Evolutionary conservation across 2,888 invertebrate species (phyloP), one percentile per base, ranked within the genome.

Genomic region (Standfussiana lucernea): DNA sequence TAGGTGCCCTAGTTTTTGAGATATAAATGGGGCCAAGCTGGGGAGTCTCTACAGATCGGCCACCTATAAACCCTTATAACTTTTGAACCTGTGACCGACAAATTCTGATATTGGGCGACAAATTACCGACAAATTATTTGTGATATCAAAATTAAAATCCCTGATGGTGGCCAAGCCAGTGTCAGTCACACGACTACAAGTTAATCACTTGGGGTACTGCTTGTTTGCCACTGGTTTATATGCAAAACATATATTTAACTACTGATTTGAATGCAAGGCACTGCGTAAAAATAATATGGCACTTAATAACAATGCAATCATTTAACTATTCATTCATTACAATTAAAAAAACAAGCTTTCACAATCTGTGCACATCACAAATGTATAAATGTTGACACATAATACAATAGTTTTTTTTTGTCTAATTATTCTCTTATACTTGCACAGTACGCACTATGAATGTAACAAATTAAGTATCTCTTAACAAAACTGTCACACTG

Each of bases 281-380:
- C 67, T 8, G 18, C 75, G 53, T 67, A 69, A 75, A 45, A 47
- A 77, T 75, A 80, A 79, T 82, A 86, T 86, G 87, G 87, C 87
- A 86, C 86, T 62, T 80, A 42, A 28, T 72, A 71, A 66, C 56
- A 76, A 77, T 56, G 56, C 77, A 74, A 72, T 61, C 53, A 70
- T 59, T 37, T 59, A 66, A 42, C n/a, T 72, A 81, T 85, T 80
- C 83, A 86, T 83, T 72, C 35, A 75, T 61, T 75, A 76, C 28
- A 76, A 78, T 64, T 45, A 65, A 65, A 68, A 68, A 70, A 77
- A 68, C 40, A 53, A 72, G 83, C 11, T 72, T 61, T 67, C 47
- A 77, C 59, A 69, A 72, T 61, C 4, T 67, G 68, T 65, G 50
- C 65, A 40, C 1, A 72, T 53, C 18, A 15, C 21, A 53, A 45